phyloP scores from a whole-genome alignment of 2,797 vertebrate species.

The Melanotaenia parkinsoni region DNA sequence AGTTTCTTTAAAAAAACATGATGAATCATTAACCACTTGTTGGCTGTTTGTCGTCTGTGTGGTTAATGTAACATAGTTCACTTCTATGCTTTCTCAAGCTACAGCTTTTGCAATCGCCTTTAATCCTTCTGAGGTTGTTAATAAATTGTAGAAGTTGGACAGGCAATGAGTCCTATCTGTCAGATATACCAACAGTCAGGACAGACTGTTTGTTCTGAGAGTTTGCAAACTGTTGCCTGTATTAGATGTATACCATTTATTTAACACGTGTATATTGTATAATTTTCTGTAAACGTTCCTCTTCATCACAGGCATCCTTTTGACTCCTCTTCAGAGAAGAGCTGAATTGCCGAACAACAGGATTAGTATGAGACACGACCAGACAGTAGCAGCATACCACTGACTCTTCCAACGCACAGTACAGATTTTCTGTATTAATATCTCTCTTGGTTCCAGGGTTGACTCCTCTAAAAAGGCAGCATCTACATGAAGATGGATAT shows the following conservation, averaged over 20 bases:
- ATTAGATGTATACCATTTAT: background rate
- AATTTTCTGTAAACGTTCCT: slow-evolving; percentile 1
- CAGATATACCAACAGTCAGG: background rate
- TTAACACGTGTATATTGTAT: background rate
- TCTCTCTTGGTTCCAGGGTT: slow-evolving; percentile 42
- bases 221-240: background rate
- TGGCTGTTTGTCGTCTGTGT: background rate
- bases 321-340: slow-evolving; percentile 59
- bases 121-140: too few species aligned
- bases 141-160: background rate
- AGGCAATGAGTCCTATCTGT: background rate
- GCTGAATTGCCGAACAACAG: slow-evolving; percentile 14
- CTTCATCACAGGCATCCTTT: slow-evolving; percentile 47
- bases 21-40: background rate
- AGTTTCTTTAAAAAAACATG: background rate
- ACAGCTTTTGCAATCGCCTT: too few species aligned
- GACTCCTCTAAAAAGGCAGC: slow-evolving; percentile 55
- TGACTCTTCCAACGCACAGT: background rate
- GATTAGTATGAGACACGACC: slow-evolving; percentile 42
- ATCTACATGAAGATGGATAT: slow-evolving; percentile 44
- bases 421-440: slow-evolving; percentile 5
- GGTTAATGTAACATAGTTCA: background rate
- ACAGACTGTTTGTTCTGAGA: slow-evolving; percentile 6
- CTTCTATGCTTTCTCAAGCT: too few species aligned
- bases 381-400: background rate